Evolutionary conservation across 2,888 invertebrate species (phyloP), one percentile per base, ranked within the genome.

Genomic region (Sisyra nigra): DNA sequence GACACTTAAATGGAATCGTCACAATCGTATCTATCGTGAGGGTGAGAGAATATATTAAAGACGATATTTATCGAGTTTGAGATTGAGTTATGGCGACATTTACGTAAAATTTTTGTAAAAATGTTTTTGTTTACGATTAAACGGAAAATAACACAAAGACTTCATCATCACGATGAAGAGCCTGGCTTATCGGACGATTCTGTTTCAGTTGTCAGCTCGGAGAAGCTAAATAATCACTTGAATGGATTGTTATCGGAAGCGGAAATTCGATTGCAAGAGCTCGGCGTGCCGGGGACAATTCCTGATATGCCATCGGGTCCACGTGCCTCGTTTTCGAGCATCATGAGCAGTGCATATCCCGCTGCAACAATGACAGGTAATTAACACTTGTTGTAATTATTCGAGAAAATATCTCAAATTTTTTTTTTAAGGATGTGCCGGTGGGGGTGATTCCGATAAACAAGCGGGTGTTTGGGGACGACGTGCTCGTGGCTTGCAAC

Each of bases 401-500:
- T 10, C 15, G 9, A 14, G 13, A 8, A 34, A 8, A 18, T 33
- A 39, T 17, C 14, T n/a, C n/a, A 32, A 29, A 29, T 11, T 13
- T 9, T 19, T 44, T 31, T 48, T 47, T 50, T 14, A 75, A 34
- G 80, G 82, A 31, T 82, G 84, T 57, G 76, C 80, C 1, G 80
- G 76, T 37, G 71, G 75, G 15, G 66, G 75, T 11, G 80, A 82
- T 55, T 77, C 77, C 49, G 86, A 86, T 57, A 86, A 87, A 55
- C 86, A 87, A 60, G 76, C 83, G 41, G 80, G 83, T 48, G 76
- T 86, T 42, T 92, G 92, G 91, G 88, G 92, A 53, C 72, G 89
- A 48, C 74, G 87, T 53, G 75, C 80, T 39, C 72, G 83, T 54
- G 77, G 83, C 1, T 68, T 89, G 34, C 80, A 72, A 47, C 65